Conservation (phyloP, 2,888 invertebrate species). For the Catocala fraxini region DNA sequence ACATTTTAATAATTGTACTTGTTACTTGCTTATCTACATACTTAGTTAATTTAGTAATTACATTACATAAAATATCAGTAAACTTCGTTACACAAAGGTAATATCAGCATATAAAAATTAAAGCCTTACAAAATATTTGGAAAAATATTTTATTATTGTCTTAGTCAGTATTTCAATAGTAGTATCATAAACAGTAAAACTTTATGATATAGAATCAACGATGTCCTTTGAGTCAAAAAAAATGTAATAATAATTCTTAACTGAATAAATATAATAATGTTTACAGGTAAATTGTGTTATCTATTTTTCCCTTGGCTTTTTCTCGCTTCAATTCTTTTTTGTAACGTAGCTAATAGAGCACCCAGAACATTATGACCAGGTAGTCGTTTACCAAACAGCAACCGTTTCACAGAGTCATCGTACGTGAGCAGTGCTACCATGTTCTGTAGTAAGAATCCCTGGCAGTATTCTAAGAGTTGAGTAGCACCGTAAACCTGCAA, state of each 20-base stretch:
- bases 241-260: neutral
- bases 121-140: conserved; percentile 46
- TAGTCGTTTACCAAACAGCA: conserved; percentile 95
- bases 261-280: neutral
- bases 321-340: conserved; percentile 93
- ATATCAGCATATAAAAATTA: conserved; percentile 43
- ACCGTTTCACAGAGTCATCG: conserved; percentile 95
- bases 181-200: neutral
- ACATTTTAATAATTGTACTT: conserved; percentile 32
- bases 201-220: neutral
- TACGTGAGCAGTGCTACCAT: conserved; percentile 98
- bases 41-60: conserved; percentile 45
- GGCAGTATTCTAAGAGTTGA: conserved; percentile 95
- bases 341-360: conserved; percentile 93
- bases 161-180: conserved; percentile 2
- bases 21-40: conserved; percentile 37
- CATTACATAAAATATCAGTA: conserved; percentile 32
- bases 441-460: conserved; percentile 96
- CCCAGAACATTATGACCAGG: conserved; percentile 96
- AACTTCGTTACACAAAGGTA: conserved; percentile 40
- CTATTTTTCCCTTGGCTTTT: conserved; percentile 79
- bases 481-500: conserved; percentile 94
- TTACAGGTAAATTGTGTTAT: conserved; percentile 59
- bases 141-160: conserved; percentile 35
- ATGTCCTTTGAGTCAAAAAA: neutral